Percentiles rank a stretch among this genome's conserved stretches.
Conservation (phyloP, 2,797 vertebrate genomes). For the Falco peregrinus region DNA sequence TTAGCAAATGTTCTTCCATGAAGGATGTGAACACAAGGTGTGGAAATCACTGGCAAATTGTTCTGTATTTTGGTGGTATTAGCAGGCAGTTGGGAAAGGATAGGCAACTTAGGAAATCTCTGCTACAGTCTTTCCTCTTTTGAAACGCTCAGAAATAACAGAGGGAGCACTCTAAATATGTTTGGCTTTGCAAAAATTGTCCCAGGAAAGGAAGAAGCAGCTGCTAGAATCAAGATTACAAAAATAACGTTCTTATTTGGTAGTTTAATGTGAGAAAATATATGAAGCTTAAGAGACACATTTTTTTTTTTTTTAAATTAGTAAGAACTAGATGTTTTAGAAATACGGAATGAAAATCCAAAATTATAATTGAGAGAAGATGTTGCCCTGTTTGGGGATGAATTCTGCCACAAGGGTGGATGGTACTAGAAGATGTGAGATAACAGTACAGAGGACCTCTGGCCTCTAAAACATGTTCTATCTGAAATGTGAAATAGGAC, state of each 20-base stretch:
- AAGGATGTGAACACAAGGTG: neutral
- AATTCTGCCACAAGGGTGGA: neutral
- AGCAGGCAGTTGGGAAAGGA: neutral
- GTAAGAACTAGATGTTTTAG: neutral
- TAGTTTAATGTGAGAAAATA: neutral
- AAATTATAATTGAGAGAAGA: neutral
- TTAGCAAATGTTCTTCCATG: neutral
- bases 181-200: neutral
- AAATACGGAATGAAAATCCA: neutral
- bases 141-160: neutral
- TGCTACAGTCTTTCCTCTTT: neutral
- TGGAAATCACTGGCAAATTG: neutral
- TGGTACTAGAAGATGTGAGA: neutral
- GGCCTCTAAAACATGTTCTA: neutral
- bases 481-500: neutral
- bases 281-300: neutral
- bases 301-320: neutral
- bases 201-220: neutral
- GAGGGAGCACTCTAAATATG: neutral
- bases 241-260: neutral
- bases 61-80: neutral
- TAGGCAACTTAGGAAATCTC: neutral
- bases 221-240: neutral
- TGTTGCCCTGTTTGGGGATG: neutral
- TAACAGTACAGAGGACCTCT: neutral